phyloP scores from a whole-genome alignment of 2,888 invertebrate species.

The Hecatera dysodea region DNA sequence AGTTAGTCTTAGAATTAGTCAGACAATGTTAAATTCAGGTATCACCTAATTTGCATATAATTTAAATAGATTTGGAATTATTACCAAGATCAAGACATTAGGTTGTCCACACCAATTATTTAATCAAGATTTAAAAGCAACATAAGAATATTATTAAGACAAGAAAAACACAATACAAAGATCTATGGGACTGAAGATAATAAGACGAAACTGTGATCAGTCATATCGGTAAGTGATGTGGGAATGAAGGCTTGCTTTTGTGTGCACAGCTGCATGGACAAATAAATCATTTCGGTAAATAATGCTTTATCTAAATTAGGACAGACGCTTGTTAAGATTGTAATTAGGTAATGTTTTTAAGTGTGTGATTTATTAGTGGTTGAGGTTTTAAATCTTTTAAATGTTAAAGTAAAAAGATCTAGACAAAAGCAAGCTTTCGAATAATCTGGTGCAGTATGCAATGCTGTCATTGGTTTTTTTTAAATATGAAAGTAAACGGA shows the following conservation, averaged over 20 bases:
- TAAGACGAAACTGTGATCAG: conserved; percentile 78
- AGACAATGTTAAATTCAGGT: conserved; percentile 51
- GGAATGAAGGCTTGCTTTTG: conserved; percentile 80
- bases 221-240: conserved; percentile 87
- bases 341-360: conserved; percentile 66
- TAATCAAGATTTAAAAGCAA: conserved; percentile 48
- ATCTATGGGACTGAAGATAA: conserved; percentile 64
- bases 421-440: background rate
- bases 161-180: conserved; percentile 51
- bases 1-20: conserved; percentile 41
- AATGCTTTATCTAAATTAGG: conserved; percentile 79
- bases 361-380: conserved; percentile 13
- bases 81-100: conserved; percentile 44
- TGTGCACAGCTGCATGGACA: conserved; percentile 80
- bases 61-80: conserved; percentile 47
- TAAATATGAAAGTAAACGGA: conserved; percentile 5
- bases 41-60: conserved; percentile 53
- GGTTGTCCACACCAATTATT: conserved; percentile 52
- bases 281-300: conserved; percentile 85
- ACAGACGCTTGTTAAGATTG: conserved; percentile 74
- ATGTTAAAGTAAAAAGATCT: background rate
- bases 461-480: no score
- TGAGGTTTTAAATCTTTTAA: background rate
- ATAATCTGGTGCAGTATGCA: background rate
- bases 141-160: conserved; percentile 40